These are phyloP conservation scores for Monochamus alternatus DNA, from an alignment of 2,888 invertebrate species.

Conservation along the genomic window DNA sequence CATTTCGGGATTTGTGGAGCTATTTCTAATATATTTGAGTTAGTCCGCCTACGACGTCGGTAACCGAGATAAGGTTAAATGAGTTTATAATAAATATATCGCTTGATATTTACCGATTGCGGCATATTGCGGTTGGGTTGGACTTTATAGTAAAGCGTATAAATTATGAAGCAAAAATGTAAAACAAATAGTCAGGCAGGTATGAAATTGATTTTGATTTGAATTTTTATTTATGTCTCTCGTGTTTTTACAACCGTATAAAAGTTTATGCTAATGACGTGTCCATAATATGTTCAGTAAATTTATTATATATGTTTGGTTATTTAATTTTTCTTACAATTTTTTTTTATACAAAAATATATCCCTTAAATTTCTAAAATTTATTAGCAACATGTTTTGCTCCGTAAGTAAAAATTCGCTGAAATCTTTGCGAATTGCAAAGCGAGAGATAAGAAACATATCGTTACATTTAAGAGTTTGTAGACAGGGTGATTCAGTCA, in stretches of 20 bases:
- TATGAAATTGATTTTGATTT: slow-evolving; percentile 14
- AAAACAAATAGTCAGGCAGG: slow-evolving; percentile 12
- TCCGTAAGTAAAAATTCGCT: too few species aligned
- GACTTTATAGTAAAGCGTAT: slow-evolving; percentile 9
- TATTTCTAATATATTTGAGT: slow-evolving; percentile 8
- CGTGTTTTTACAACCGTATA: neutral
- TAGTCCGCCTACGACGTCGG: slow-evolving; percentile 8
- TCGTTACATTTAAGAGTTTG: too few species aligned
- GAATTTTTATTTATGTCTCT: slow-evolving; percentile 6
- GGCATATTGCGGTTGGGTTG: neutral
- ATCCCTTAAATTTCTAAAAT: too few species aligned
- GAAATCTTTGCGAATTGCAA: too few species aligned
- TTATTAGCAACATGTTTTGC: too few species aligned
- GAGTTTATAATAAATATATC: slow-evolving; percentile 13
- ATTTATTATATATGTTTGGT: too few species aligned
- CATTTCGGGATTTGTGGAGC: slow-evolving; percentile 11
- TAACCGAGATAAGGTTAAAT: slow-evolving; percentile 24
- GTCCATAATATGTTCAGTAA: too few species aligned
- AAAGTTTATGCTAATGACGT: neutral
- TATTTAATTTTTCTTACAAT: too few species aligned
- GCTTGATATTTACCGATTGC: neutral
- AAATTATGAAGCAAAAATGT: slow-evolving; percentile 11
- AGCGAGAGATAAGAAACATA: too few species aligned
- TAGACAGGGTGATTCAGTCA: too few species aligned
- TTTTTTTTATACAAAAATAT: too few species aligned